Evolutionary conservation across 2,113 vertebrate species (phyloP), one percentile per base, ranked within the genome.

Genomic region (Phycodurus eques): DNA sequence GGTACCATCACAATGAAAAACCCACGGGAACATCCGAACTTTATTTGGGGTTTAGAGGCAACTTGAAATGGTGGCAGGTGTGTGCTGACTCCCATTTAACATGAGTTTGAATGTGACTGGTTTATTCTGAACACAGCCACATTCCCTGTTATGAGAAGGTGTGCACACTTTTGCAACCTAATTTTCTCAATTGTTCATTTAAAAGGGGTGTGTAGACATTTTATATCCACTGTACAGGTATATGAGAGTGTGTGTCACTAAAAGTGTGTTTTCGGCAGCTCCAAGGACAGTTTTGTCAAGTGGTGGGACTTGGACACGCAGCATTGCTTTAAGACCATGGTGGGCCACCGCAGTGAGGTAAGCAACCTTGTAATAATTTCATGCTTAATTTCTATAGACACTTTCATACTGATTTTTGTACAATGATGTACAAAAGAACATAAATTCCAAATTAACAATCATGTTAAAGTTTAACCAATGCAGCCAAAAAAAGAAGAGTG

Each of bases 301-400:
- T 99, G 96, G 96, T 99, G 98, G 98, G 96, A 99, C 74, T 87
- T 99, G 86, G 96, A 96, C 74, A 98, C 95, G 0, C 98, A 99
- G 78, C 98, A 98, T 84, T 99, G 98, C 88, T 99, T 99, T 87
- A 97, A 95, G 91, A 99, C 97, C 22, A 90, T 99, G 87, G 94
- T 98, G 83, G 97, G 96, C 71, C 98, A 99, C 82, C 94, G 95
- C 70, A 93, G 94, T 20, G 97, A 99, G 96, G 98, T 98, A 87
- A 83, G 81, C 5, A 19, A n/a, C 11, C 7, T 27, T 20, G 22
- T 27, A 0, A 11, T 12, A 19, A 17, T 2, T 53, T 53, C 15
- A 13, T 9, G 2, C 9, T 3, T 56, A 22, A n/a, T 56, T 54
- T 20, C 8, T 20, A 19, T n/a, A 2, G 20, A 22, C 2, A 56